Base-by-base conservation (phyloP, 92 coral and sea anemone species). In the Heliopora coerulea region DNA sequence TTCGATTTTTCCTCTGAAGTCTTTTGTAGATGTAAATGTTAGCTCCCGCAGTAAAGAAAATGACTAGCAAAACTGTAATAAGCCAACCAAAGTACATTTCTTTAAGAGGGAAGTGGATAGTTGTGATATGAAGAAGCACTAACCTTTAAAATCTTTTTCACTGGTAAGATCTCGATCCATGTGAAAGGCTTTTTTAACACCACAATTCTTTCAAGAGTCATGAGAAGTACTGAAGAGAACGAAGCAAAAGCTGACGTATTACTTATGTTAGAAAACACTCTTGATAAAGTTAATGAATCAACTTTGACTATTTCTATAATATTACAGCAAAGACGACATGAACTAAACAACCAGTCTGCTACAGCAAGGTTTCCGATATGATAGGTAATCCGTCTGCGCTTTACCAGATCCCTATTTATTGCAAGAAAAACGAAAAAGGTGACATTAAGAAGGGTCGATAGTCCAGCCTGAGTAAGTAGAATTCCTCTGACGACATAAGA, bases 121-220 rank as follows among this genome's bases (percentile, higher is more conserved):
- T n/a, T n/a, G n/a, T n/a, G n/a, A n/a, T n/a, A n/a, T n/a, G n/a
- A n/a, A n/a, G n/a, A n/a, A n/a, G n/a, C n/a, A n/a, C n/a, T n/a
- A n/a, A n/a, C n/a, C n/a, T n/a, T n/a, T n/a, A 50, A 17, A 17
- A 50, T 50, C 58, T 67, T 67, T 37, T 31, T 74, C 28, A 59
- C 33, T 58, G 57, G 80, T 19, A 52, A 20, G 73, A 59, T 72
- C 49, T 59, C 74, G 24, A 59, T 74, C 80, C 80, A 74, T n/a
- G 50, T 52, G 39, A 23, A 73, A 49, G 73, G 73, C 54, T 52
- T 74, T 14, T 35, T 62, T 33, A 73, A 19, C 13, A 56, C 50
- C 33, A 73, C 37, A 28, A 73, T 73, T 61, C 73, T 17, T 50
- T 50, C 58, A 17, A 50, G 8, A 3, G 58, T n/a, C 58, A 50